These are phyloP conservation scores for Apeira syringaria DNA, from an alignment of 2,888 invertebrate species.

Conservation along the genomic window DNA sequence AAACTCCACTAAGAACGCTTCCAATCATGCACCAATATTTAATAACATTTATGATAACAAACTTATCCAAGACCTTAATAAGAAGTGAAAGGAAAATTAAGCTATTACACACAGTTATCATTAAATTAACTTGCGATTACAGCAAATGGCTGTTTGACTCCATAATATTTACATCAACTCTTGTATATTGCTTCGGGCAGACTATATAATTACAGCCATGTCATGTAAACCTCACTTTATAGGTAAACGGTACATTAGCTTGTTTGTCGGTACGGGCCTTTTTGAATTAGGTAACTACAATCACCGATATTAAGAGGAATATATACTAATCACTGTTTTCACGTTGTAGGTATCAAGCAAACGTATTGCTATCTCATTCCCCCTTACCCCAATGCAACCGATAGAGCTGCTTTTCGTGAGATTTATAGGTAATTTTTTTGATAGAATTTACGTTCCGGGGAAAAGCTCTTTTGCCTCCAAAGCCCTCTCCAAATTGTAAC, in stretches of 20 bases:
- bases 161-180: slow-evolving; percentile 4
- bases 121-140: neutral
- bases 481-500: too few species aligned
- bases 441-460: too few species aligned
- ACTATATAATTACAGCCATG: neutral
- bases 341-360: too few species aligned
- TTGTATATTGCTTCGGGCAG: neutral
- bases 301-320: too few species aligned
- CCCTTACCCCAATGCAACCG: too few species aligned
- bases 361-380: too few species aligned
- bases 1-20: too few species aligned
- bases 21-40: neutral
- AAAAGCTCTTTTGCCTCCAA: too few species aligned
- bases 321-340: too few species aligned
- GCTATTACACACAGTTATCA: neutral
- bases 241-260: neutral
- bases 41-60: neutral
- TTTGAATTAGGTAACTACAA: too few species aligned
- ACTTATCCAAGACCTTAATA: neutral
- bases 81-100: slow-evolving; percentile 2
- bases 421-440: too few species aligned
- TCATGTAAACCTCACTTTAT: neutral
- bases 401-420: too few species aligned
- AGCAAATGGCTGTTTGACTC: neutral
- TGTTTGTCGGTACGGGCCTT: neutral